phyloP scores from a whole-genome alignment of 2,888 invertebrate genomes.

The Polietes domitor region DNA sequence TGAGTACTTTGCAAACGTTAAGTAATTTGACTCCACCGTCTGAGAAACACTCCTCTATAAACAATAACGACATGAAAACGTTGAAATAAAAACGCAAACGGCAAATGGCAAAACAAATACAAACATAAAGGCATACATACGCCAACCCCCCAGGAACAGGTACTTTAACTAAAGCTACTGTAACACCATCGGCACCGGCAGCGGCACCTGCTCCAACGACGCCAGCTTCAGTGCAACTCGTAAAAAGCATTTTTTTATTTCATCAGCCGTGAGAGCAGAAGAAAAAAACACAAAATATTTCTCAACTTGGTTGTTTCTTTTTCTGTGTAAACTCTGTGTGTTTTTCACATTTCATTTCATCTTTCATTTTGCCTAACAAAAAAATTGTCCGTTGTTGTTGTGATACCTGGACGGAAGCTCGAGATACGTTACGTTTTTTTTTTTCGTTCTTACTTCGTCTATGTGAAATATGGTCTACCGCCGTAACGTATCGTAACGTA shows the following conservation, averaged over 20 bases:
- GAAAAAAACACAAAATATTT: background rate
- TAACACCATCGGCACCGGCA: constrained; percentile 53
- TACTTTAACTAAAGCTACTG: constrained; percentile 55
- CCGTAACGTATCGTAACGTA: background rate
- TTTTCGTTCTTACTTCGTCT: background rate
- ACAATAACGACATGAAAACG: constrained; percentile 37
- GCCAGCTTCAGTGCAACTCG: background rate
- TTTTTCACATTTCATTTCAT: background rate
- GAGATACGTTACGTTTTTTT: background rate
- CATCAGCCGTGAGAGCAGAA: background rate
- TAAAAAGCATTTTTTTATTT: constrained; percentile 16
- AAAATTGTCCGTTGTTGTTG: background rate
- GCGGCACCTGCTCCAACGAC: constrained; percentile 3
- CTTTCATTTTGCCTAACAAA: constrained; percentile 7
- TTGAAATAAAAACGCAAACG: background rate
- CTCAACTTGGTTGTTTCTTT: constrained; percentile 1
- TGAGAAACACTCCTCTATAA: background rate
- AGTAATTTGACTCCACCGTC: constrained; percentile 42
- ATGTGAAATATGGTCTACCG: background rate
- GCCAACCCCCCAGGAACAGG: constrained; percentile 11
- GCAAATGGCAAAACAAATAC: background rate
- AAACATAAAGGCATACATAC: background rate
- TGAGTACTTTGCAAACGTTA: constrained; percentile 25
- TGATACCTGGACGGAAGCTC: background rate
- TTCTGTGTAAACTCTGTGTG: background rate